Evolutionary conservation across 2,113 vertebrate genomes (phyloP).

Genomic region (Ornithorhynchus anatinus): DNA sequence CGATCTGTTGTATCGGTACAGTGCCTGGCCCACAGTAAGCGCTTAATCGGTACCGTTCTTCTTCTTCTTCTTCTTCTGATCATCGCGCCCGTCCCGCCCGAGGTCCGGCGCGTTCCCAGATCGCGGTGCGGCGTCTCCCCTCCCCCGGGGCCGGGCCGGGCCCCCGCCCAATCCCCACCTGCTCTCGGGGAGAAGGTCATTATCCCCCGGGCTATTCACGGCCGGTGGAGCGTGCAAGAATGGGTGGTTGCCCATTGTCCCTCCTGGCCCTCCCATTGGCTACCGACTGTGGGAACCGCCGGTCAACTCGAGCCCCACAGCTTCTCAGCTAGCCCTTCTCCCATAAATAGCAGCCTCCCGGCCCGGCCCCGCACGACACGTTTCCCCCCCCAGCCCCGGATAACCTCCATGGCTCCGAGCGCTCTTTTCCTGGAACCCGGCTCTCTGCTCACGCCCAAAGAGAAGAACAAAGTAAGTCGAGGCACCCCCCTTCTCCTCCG

Average conservation of each 20-base stretch:
- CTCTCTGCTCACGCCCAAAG: constrained; percentile 47
- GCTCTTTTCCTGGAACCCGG: constrained; percentile 46
- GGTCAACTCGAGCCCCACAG: constrained; percentile 54
- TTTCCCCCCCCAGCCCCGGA: neutral
- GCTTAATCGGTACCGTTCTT: too few species aligned
- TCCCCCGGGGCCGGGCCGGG: constrained; percentile 15
- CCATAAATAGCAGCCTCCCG: neutral
- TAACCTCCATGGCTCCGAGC: constrained; percentile 61
- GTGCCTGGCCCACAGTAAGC: too few species aligned
- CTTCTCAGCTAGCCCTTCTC: neutral
- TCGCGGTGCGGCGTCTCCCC: constrained; percentile 5
- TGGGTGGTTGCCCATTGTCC: constrained; percentile 58
- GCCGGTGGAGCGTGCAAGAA: constrained; percentile 68
- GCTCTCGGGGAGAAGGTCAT: constrained; percentile 65
- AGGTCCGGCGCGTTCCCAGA: neutral
- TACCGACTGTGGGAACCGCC: constrained; percentile 72
- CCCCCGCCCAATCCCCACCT: constrained; percentile 64
- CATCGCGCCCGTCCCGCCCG: neutral
- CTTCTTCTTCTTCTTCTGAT: too few species aligned
- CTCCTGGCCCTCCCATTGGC: constrained; percentile 65
- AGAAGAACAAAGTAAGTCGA: constrained; percentile 76
- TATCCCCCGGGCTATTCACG: constrained; percentile 60
- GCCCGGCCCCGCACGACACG: neutral
- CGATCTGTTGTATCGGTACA: too few species aligned
- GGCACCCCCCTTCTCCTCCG: too few species aligned